Evolutionary conservation across 2,888 invertebrate genomes (phyloP).

Genomic region (Eutolmus rufibarbis): DNA sequence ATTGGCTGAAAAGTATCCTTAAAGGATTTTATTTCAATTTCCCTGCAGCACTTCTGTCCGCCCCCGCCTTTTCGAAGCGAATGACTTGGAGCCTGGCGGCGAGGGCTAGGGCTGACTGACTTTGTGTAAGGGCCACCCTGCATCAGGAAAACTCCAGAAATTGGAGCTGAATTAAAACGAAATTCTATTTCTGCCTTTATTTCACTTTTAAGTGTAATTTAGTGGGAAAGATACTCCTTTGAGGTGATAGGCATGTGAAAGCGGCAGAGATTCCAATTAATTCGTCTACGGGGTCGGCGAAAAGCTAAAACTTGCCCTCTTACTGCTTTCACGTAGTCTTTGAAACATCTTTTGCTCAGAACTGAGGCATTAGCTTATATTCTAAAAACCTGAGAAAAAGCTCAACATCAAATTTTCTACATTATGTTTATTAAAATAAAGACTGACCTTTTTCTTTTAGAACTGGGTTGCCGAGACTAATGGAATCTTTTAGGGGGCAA

Average conservation of each 20-base stretch:
- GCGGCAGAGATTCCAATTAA: neutral
- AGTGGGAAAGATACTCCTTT: neutral
- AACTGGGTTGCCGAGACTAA: neutral
- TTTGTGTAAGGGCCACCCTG: neutral
- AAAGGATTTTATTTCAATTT: conserved; percentile 30
- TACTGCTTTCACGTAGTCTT: neutral
- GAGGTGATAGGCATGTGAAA: neutral
- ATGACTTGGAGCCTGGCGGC: neutral
- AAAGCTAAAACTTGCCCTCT: neutral
- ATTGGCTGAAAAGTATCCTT: conserved; percentile 28
- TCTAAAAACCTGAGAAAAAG: no score
- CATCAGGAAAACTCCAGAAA: neutral
- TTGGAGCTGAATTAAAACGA: neutral
- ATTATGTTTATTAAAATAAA: no score
- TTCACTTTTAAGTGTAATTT: conserved; percentile 4
- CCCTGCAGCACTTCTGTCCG: neutral
- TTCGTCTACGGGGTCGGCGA: neutral
- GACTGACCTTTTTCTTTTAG: no score
- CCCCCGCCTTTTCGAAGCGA: neutral
- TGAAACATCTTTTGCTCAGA: neutral
- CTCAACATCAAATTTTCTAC: no score
- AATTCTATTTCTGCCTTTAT: neutral
- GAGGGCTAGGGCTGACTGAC: neutral
- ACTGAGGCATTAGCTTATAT: neutral
- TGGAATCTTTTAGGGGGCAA: neutral